Base-by-base conservation (phyloP, 1,140 invertebrate genomes). In the Drosophila rhopaloa region DNA sequence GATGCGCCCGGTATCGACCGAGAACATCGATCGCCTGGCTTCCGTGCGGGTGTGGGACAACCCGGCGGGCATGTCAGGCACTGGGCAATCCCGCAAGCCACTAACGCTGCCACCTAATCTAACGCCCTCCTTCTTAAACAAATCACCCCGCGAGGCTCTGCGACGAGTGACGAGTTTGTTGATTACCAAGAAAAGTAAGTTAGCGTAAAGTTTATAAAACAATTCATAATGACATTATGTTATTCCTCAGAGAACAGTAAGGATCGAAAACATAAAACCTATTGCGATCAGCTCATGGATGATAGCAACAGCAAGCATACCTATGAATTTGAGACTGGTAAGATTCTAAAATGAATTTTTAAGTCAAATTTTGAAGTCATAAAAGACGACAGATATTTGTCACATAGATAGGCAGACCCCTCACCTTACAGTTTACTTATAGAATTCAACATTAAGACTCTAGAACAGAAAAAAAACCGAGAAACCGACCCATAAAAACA, bases 161-260 rank as follows among this genome's bases (percentile, higher is more conserved):
- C 94, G 96, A 88, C 95, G 96, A 92, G 96, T 97, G 81, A 97
- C 96, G 90, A 97, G 96, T 94, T 95, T 97, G 93, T 94, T 97
- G 91, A 97, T 97, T 93, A 94, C 96, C 91, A 97, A 96, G 35
- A 92, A 92, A 47, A 92, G 88, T 92, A 53, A 77, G 85, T 68
- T 2, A 16, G 13, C 4, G 0, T 10, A 6, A 2, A 4, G 3
- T 14, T 4, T 2, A 19, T 5, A 1, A 9, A 38, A 9, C 19
- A 10, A 5, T 11, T 38, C 35, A 41, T 54, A 41, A 46, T 47
- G 19, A 41, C n/a, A 14, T 7, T 7, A 8, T 53, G 38, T 35
- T 3, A 8, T 55, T 51, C 1, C 1, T 8, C 32, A 91, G 89
- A 91, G 40, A 75, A 76, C 57, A 76, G 68, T 50, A 91, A 91